Evolutionary conservation across 2,797 vertebrate species (phyloP).

Genomic region (Momotus momota): DNA sequence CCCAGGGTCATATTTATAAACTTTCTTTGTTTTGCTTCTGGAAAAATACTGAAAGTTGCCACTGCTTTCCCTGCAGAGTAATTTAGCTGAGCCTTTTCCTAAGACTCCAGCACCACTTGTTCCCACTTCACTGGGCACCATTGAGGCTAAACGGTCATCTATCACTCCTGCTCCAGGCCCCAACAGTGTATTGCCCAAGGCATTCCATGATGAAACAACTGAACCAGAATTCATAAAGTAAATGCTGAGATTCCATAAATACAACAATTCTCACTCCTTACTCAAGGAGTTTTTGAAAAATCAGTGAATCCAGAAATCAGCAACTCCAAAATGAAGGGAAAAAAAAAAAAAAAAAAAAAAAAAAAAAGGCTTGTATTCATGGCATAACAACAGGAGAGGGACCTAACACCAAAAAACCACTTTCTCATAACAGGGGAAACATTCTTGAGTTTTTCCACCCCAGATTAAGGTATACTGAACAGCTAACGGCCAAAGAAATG

Average conservation of each 20-base stretch:
- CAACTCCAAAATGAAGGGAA: neutral
- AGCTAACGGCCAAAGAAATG: neutral
- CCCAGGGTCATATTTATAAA: neutral
- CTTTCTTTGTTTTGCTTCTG: neutral
- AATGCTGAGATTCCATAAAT: neutral
- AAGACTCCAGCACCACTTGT: neutral
- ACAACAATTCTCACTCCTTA: neutral
- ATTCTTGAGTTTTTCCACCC: neutral
- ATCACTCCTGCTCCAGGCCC: neutral
- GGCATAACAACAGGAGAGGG: neutral
- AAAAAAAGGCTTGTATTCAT: neutral
- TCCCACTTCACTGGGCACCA: neutral
- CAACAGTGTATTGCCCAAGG: neutral
- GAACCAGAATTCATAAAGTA: neutral
- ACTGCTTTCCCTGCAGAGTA: neutral
- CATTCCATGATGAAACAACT: neutral
- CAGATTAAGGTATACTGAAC: neutral
- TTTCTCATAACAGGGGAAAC: neutral
- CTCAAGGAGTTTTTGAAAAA: neutral
- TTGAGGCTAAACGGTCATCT: neutral
- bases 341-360: neutral
- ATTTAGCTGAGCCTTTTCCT: neutral
- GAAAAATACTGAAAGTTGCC: conserved; percentile 6
- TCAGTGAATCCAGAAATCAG: neutral
- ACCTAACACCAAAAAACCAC: neutral